These are phyloP conservation scores for Xiphias gladius DNA, from an alignment of 2,113 vertebrate genomes.

Conservation along the genomic window DNA sequence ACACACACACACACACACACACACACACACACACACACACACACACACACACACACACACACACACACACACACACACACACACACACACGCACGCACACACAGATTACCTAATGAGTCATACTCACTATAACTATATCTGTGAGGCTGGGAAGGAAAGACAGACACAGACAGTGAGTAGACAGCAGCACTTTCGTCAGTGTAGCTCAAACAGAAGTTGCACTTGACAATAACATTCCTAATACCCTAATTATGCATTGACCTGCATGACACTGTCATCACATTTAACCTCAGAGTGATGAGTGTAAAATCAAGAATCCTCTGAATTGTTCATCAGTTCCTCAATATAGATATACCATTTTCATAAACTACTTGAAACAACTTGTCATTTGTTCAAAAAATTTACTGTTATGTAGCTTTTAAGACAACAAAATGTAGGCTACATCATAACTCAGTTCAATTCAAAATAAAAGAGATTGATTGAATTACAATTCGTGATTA, in stretches of 20 bases:
- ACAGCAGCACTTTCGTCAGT: conserved; percentile 27
- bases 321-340: not conserved
- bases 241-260: conserved; percentile 11
- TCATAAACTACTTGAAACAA: not conserved
- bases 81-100: conserved; percentile 15
- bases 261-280: not conserved
- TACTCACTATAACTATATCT: conserved; percentile 33
- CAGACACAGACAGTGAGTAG: conserved; percentile 31
- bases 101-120: conserved; percentile 46
- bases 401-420: not conserved
- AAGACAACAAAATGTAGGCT: not conserved
- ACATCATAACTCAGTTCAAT: not conserved
- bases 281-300: not conserved
- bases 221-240: conserved; percentile 28
- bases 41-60: too few species aligned
- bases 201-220: conserved; percentile 15
- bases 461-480: not conserved
- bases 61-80: too few species aligned
- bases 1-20: conserved; percentile 21
- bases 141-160: conserved; percentile 24
- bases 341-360: not conserved
- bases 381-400: not conserved
- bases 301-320: not conserved
- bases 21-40: too few species aligned
- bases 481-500: not conserved